A percentile compares a stretch with the other conserved stretches of the same genome.
Conservation (phyloP, 2,888 invertebrate species). For the Eudemis profundana region DNA sequence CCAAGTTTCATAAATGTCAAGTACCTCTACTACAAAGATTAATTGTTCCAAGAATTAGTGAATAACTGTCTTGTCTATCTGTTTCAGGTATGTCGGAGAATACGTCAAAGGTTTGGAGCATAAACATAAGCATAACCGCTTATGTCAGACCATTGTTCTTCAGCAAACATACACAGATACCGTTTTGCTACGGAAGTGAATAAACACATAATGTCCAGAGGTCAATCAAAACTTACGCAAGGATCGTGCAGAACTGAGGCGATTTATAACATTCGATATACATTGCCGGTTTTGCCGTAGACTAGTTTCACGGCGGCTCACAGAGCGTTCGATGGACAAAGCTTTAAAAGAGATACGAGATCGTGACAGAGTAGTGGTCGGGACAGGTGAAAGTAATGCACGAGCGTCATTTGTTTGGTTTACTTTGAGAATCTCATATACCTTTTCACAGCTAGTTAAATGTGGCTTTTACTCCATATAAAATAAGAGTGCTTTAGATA, state of each 20-base stretch:
- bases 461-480: not conserved
- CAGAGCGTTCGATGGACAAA: slow-evolving; percentile 17
- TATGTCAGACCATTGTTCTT: slow-evolving; percentile 34
- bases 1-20: slow-evolving; percentile 1
- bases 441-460: not conserved
- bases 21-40: slow-evolving; percentile 6
- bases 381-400: slow-evolving; percentile 39
- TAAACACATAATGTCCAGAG: slow-evolving; percentile 29
- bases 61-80: slow-evolving; percentile 19
- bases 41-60: slow-evolving; percentile 5
- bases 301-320: slow-evolving; percentile 23
- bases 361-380: slow-evolving; percentile 7
- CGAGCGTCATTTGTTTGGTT: slow-evolving; percentile 23
- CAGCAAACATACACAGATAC: slow-evolving; percentile 1
- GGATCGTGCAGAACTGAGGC: slow-evolving; percentile 3
- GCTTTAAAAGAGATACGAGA: slow-evolving; percentile 7
- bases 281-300: slow-evolving; percentile 20
- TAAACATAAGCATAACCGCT: slow-evolving; percentile 5
- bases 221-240: slow-evolving; percentile 36
- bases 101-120: slow-evolving; percentile 14
- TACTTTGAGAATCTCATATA: slow-evolving; percentile 8
- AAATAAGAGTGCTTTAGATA: not conserved
- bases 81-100: slow-evolving; percentile 37
- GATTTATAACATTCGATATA: slow-evolving; percentile 20
- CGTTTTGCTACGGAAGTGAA: slow-evolving; percentile 19